Evolutionary conservation across 2,888 invertebrate genomes (phyloP), one percentile per base, ranked within the genome.

Genomic region (Apotomis capreana): DNA sequence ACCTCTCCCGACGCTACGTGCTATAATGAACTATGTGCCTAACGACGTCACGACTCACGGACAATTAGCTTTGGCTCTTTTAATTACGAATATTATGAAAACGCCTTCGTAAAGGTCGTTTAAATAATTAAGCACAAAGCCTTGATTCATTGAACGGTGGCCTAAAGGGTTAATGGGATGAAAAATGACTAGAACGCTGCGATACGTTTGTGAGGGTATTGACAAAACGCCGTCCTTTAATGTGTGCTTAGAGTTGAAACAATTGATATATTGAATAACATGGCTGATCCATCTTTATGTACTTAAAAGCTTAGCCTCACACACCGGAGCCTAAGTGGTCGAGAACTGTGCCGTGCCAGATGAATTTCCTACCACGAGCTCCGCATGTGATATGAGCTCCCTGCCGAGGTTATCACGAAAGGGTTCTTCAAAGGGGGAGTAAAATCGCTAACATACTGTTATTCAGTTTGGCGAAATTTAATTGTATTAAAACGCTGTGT

Each of bases 121-220:
- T 80, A 86, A 87, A 89, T 90, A 91, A 91, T 92, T 91, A 91
- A 87, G 84, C 86, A 74, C 85, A 85, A 75, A 83, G 78, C 82
- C 83, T 80, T 88, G 87, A 89, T 87, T 89, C 87, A 86, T 85
- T 84, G 82, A 70, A 75, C 81, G 88, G 40, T 59, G 71, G 57
- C 69, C 87, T 91, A 91, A 90, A 84, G 90, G 86, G 82, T 87
- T 91, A 91, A 92, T 92, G 90, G 87, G 81, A 83, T 87, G 90
- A 84, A 84, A 89, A 86, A 81, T 81, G 81, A 76, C 78, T 70
- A 5, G 54, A 49, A 62, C 26, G 61, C 67, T 44, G 61, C 61
- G 71, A 71, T 71, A 71, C 67, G 67, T 71, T 62, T 62, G 57
- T 68, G 26, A 13, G 71, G 67, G 8, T 61, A 68, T 68, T 63